Evolutionary conservation across 2,113 vertebrate genomes (phyloP).

Genomic region (Girardinichthys multiradiatus): DNA sequence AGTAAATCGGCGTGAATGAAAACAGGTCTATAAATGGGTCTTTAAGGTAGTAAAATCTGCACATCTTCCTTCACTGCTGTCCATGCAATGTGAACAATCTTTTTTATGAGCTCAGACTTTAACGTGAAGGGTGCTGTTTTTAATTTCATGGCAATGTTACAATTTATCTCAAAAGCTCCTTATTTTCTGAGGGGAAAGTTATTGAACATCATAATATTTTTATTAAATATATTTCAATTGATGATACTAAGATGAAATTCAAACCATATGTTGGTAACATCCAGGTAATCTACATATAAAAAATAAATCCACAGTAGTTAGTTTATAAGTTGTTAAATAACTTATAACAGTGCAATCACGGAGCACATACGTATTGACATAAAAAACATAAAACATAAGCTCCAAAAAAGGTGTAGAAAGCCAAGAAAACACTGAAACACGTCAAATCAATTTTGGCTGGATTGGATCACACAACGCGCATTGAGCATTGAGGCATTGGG

Average conservation of each 20-base stretch:
- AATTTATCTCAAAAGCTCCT: conserved; percentile 42
- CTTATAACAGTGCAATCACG: neutral
- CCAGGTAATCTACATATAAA: neutral
- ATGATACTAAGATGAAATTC: neutral
- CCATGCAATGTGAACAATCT: conserved; percentile 59
- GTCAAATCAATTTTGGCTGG: neutral
- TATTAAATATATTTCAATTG: neutral
- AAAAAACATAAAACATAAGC: no score
- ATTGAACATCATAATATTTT: neutral
- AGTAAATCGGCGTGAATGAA: conserved; percentile 41
- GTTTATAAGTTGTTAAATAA: neutral
- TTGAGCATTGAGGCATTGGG: no score
- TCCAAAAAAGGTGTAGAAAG: neutral
- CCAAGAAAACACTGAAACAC: neutral
- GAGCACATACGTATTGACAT: no score
- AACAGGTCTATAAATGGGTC: conserved; percentile 55
- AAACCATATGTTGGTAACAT: neutral
- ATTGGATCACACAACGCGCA: neutral
- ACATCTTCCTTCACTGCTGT: conserved; percentile 53
- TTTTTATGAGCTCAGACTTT: conserved; percentile 83
- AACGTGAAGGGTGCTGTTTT: conserved; percentile 80
- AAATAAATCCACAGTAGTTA: neutral
- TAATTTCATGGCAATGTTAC: conserved; percentile 57
- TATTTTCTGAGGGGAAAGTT: conserved; percentile 10
- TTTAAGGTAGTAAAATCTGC: conserved; percentile 78